Conservation (phyloP, 2,888 invertebrate genomes). For the Lycophotia porphyrea region DNA sequence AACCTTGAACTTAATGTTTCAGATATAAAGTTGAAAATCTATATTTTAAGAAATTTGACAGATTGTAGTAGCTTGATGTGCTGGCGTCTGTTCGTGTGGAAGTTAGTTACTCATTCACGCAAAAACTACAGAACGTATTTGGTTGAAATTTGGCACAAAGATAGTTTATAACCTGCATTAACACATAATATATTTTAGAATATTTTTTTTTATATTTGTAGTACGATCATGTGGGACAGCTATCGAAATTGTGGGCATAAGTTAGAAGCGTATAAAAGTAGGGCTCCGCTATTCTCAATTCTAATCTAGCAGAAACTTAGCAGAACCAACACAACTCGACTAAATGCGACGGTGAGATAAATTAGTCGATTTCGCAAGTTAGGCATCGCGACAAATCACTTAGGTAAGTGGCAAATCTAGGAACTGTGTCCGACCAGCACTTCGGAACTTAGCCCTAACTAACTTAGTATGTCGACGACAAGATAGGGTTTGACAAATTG, state of each 20-base stretch:
- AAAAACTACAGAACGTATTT: neutral
- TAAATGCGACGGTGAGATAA: slow-evolving; percentile 30
- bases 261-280: neutral
- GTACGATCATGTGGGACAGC: neutral
- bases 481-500: slow-evolving; percentile 65
- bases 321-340: slow-evolving; percentile 4
- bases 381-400: slow-evolving; percentile 49
- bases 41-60: too few species aligned
- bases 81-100: too few species aligned
- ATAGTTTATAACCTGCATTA: neutral
- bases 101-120: neutral
- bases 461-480: slow-evolving; percentile 54
- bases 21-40: too few species aligned
- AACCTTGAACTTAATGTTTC: too few species aligned
- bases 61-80: too few species aligned
- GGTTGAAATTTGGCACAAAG: neutral
- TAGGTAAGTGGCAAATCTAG: slow-evolving; percentile 62
- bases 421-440: slow-evolving; percentile 46
- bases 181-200: neutral
- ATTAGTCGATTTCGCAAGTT: slow-evolving; percentile 54
- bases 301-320: slow-evolving; percentile 15
- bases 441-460: slow-evolving; percentile 57
- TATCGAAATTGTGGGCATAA: neutral
- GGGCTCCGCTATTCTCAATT: neutral
- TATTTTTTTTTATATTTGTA: neutral